Conservation (phyloP, 1,140 invertebrate genomes). For the Drosophila saltans region DNA sequence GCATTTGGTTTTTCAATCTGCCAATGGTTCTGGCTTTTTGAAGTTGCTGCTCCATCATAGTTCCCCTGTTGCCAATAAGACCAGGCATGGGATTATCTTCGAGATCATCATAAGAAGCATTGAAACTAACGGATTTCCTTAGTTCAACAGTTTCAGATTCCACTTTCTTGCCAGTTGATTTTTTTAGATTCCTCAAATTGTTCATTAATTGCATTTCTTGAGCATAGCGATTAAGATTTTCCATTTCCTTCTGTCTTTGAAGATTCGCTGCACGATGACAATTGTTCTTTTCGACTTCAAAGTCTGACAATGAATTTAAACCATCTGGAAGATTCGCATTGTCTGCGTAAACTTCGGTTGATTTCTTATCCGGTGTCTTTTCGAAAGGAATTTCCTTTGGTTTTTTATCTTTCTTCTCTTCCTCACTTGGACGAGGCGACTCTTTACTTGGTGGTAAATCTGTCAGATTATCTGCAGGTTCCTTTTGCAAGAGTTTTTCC, state of each 20-base stretch:
- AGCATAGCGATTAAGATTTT: background rate
- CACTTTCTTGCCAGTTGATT: no score
- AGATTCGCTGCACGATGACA: conserved; percentile 3
- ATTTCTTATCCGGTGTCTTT: background rate
- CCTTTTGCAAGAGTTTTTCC: background rate
- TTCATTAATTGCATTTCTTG: conserved; percentile 17
- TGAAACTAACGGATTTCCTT: no score
- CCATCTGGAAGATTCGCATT: background rate
- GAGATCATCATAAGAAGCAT: no score
- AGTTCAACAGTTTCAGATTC: no score
- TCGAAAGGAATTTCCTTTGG: background rate
- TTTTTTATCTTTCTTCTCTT: background rate
- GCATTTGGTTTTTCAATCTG: background rate
- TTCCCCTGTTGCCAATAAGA: background rate
- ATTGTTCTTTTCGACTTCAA: background rate
- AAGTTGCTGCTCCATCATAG: background rate
- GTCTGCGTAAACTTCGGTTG: background rate
- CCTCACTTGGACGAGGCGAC: background rate
- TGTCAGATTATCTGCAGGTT: background rate
- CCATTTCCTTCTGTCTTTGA: background rate
- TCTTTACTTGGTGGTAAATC: background rate
- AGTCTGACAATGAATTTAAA: background rate
- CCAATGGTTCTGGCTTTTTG: background rate
- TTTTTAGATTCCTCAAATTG: conserved; percentile 8
- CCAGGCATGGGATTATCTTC: background rate